Conservation (phyloP, 2,888 invertebrate species). For the Xylota segnis region DNA sequence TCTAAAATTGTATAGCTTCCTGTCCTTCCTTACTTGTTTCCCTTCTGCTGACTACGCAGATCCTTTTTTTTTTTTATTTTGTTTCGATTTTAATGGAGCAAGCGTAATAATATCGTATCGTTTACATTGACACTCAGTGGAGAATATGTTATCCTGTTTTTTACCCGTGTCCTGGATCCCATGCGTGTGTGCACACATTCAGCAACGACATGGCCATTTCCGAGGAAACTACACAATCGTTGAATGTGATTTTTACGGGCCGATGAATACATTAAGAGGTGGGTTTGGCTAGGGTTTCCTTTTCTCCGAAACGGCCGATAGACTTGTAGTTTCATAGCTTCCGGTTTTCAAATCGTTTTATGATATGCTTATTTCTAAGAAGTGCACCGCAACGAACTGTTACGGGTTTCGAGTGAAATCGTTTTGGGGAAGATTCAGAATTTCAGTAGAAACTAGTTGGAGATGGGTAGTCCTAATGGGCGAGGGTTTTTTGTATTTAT, state of each 20-base stretch:
- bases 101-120: slow-evolving; percentile 26
- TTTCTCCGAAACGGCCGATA: background rate
- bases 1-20: background rate
- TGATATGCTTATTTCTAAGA: slow-evolving; percentile 19
- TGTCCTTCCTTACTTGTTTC: slow-evolving; percentile 1
- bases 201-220: background rate
- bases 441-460: background rate
- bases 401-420: slow-evolving; percentile 37
- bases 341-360: slow-evolving; percentile 31
- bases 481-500: slow-evolving; percentile 9
- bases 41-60: slow-evolving; percentile 26
- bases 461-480: slow-evolving; percentile 5
- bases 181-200: background rate
- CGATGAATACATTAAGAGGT: slow-evolving; percentile 15
- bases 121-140: slow-evolving; percentile 35
- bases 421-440: background rate
- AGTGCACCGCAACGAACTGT: background rate
- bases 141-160: background rate
- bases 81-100: slow-evolving; percentile 24
- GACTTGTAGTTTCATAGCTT: slow-evolving; percentile 1
- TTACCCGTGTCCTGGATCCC: background rate
- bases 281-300: background rate
- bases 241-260: slow-evolving; percentile 34
- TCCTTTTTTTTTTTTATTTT: slow-evolving; percentile 12
- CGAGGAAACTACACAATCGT: slow-evolving; percentile 12